Percentiles rank a stretch among this genome's conserved stretches.
Evolutionary conservation across 2,888 invertebrate genomes (phyloP).

Genomic region (Glaucopsyche alexis): DNA sequence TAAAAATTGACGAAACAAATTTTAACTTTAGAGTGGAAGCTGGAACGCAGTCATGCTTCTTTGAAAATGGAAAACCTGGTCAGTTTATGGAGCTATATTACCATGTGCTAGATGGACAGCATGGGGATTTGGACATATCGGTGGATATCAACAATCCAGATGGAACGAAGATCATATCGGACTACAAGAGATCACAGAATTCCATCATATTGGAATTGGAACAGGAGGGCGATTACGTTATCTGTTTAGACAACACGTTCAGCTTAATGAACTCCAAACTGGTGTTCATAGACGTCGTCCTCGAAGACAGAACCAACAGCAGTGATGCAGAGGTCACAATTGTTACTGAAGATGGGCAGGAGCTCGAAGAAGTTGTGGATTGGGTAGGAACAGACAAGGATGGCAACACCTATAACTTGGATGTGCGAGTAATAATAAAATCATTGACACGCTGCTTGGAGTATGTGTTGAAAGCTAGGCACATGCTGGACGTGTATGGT

Average conservation of each 20-base stretch:
- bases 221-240: slow-evolving; percentile 86
- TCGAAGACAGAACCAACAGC: slow-evolving; percentile 79
- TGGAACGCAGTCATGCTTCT: slow-evolving; percentile 63
- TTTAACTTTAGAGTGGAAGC: slow-evolving; percentile 64
- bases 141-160: slow-evolving; percentile 85
- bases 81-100: slow-evolving; percentile 66
- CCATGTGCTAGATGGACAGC: slow-evolving; percentile 88
- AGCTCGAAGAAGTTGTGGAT: slow-evolving; percentile 60
- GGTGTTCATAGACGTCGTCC: slow-evolving; percentile 87
- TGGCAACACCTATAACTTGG: slow-evolving; percentile 56
- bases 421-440: slow-evolving; percentile 80
- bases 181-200: slow-evolving; percentile 85
- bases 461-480: slow-evolving; percentile 82
- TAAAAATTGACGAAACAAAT: slow-evolving; percentile 56
- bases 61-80: slow-evolving; percentile 58
- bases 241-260: slow-evolving; percentile 93
- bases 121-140: slow-evolving; percentile 90
- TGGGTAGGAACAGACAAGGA: slow-evolving; percentile 56
- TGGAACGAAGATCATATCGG: slow-evolving; percentile 80
- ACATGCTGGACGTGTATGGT: slow-evolving; percentile 83
- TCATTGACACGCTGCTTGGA: slow-evolving; percentile 82
- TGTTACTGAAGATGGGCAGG: slow-evolving; percentile 47
- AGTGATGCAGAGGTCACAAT: slow-evolving; percentile 49
- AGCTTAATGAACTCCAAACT: slow-evolving; percentile 89
- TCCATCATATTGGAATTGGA: slow-evolving; percentile 81